A percentile compares a stretch with the other conserved stretches of the same genome.
Evolutionary conservation across 2,113 vertebrate genomes (phyloP).

Genomic region (Channa maculata): DNA sequence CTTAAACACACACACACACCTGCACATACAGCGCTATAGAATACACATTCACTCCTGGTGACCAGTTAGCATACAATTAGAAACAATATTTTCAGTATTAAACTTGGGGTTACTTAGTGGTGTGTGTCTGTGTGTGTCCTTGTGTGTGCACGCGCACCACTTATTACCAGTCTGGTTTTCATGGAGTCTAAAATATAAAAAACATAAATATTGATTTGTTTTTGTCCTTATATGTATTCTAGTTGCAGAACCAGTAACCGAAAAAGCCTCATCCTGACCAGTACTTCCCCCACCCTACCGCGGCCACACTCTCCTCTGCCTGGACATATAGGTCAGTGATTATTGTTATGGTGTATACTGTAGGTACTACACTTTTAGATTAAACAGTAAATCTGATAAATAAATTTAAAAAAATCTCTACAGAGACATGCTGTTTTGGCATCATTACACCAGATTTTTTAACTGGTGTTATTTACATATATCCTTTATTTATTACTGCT

Average conservation of each 20-base stretch:
- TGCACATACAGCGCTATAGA: neutral
- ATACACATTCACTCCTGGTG: conserved; percentile 28
- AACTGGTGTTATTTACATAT: too few species aligned
- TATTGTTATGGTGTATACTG: too few species aligned
- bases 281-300: conserved; percentile 91
- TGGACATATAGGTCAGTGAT: conserved; percentile 88
- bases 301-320: conserved; percentile 93
- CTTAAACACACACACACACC: conserved; percentile 6
- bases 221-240: conserved; percentile 47
- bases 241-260: conserved; percentile 86
- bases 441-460: too few species aligned
- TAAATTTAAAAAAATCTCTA: too few species aligned
- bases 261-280: conserved; percentile 94
- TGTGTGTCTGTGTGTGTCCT: too few species aligned
- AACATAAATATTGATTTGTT: conserved; percentile 48
- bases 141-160: too few species aligned
- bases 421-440: too few species aligned
- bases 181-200: conserved; percentile 17
- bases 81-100: conserved; percentile 30
- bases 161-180: conserved; percentile 20
- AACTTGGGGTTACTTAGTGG: conserved; percentile 17
- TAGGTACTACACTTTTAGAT: neutral
- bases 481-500: too few species aligned
- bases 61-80: conserved; percentile 13
- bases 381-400: neutral